Evolutionary conservation across 2,888 invertebrate species (phyloP).

Genomic region (Tineola bisselliella): DNA sequence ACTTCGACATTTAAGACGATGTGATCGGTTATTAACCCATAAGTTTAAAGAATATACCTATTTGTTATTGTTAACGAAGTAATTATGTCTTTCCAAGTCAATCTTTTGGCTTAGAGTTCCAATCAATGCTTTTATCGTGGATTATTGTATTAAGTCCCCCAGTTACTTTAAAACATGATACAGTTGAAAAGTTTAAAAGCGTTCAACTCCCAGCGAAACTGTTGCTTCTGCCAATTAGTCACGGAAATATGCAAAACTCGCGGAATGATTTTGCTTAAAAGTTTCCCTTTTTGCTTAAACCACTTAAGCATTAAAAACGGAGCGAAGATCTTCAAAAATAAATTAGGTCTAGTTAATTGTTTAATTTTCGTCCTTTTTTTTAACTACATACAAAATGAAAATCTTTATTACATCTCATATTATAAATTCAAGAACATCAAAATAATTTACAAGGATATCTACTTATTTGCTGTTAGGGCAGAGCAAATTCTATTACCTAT

Average conservation of each 20-base stretch:
- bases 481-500: too few species aligned
- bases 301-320: neutral
- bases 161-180: neutral
- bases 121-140: neutral
- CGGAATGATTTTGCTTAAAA: slow-evolving; percentile 2
- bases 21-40: too few species aligned
- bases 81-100: too few species aligned
- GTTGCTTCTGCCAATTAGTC: slow-evolving; percentile 9
- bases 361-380: neutral
- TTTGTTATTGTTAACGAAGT: too few species aligned
- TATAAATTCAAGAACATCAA: too few species aligned
- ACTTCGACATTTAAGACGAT: too few species aligned
- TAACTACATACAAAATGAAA: neutral
- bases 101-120: too few species aligned
- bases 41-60: too few species aligned
- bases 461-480: too few species aligned
- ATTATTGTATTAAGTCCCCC: neutral
- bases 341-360: neutral
- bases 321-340: neutral
- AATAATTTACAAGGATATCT: too few species aligned
- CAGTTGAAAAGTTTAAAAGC: slow-evolving; percentile 2
- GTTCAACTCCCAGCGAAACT: neutral
- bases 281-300: neutral
- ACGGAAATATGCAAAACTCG: slow-evolving; percentile 6
- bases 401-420: too few species aligned